phyloP scores from a whole-genome alignment of 2,888 invertebrate genomes.

The Euzophera pinguis region DNA sequence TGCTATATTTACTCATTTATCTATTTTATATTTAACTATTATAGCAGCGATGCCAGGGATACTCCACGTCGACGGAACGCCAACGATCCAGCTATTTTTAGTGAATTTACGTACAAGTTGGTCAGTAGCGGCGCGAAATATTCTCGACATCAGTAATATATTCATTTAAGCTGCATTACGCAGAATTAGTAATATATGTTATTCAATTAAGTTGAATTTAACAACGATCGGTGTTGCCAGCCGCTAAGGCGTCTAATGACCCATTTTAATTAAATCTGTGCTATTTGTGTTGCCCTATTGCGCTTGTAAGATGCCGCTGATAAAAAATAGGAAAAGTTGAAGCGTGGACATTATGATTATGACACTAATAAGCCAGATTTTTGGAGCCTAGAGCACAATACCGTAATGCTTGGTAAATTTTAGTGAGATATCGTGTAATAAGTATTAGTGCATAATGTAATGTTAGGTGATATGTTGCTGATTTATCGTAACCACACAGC shows the following conservation, averaged over 20 bases:
- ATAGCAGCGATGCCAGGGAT: conserved; percentile 20
- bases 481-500: conserved; percentile 25
- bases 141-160: conserved; percentile 20
- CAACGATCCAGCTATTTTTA: background rate
- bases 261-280: conserved; percentile 23
- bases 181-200: conserved; percentile 14
- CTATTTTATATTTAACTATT: conserved; percentile 43
- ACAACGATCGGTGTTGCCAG: conserved; percentile 16
- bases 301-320: background rate
- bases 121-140: conserved; percentile 10
- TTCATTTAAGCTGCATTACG: conserved; percentile 13
- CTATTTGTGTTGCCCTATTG: background rate
- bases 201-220: conserved; percentile 25
- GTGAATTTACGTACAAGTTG: background rate
- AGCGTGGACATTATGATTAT: no score
- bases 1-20: conserved; percentile 59
- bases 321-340: no score
- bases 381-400: conserved; percentile 35
- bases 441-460: conserved; percentile 40
- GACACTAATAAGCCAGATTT: no score
- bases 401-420: conserved; percentile 37
- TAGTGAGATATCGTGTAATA: conserved; percentile 42
- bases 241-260: conserved; percentile 26
- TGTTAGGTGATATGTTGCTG: conserved; percentile 30
- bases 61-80: conserved; percentile 24